Base-by-base conservation (phyloP, 2,888 invertebrate genomes). In the Frankliniella fusca region DNA sequence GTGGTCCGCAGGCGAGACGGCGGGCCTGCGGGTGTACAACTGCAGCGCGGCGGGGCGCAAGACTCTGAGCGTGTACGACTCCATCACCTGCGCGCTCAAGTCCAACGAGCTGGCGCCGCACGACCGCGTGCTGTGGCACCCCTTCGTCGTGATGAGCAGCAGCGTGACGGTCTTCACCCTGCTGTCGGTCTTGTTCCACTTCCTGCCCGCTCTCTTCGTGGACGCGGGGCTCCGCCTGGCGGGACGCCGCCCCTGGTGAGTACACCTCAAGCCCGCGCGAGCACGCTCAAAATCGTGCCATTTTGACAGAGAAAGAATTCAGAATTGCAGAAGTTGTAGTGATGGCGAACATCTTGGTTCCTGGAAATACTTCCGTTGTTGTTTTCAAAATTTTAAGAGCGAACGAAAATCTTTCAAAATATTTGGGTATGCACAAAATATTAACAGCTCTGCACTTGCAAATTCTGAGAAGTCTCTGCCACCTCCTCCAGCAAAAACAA, bases 71-170 rank as follows among this genome's bases (percentile, higher is more conserved):
- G 70, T 76, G 70, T 76, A 27, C 70, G 70, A 76, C 23, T 76
- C 70, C 23, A 76, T 76, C 70, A 27, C 0, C 23, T 23, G 70
- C 70, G 70, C 70, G 23, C 70, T 76, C 70, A 23, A 23, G 70
- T 76, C 70, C 70, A 76, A 76, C 27, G 70, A 23, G 70, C 23
- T n/a, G 23, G 70, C 70, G 11, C 70, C 70, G 23, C 70, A 76
- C 70, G 70, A 76, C 70, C 70, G 70, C 70, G 70, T 23, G 23
- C 27, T 76, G 23, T 76, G 70, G 70, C 70, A 76, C 70, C 70
- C 70, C 23, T 76, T 76, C 70, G 70, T 76, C 27, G 70, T 76
- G 8, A 27, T 76, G 27, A 23, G 27, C 27, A 76, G 27, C 70
- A 76, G 70, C 70, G 27, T 76, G 70, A 12, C 27, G 23, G n/a